These are phyloP conservation scores for Petrophora chlorosata DNA, from an alignment of 2,888 invertebrate genomes.

Conservation along the genomic window DNA sequence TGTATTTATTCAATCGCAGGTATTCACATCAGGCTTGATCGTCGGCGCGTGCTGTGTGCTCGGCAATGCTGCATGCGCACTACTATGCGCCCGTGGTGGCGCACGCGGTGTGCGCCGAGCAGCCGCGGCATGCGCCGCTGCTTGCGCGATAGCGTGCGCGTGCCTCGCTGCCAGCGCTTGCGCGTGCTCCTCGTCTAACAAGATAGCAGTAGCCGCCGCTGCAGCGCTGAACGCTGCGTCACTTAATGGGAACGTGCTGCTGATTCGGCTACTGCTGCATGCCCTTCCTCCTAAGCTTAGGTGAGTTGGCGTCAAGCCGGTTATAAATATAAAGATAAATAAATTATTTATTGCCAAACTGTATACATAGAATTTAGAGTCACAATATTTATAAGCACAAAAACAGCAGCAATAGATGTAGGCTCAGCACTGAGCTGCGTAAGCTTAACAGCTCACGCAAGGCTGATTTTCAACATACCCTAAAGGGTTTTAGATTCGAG, in stretches of 20 bases:
- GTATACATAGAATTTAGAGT: too few species aligned
- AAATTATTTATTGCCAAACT: too few species aligned
- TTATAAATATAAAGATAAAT: too few species aligned
- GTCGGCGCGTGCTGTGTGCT: conserved; percentile 73
- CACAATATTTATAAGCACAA: too few species aligned
- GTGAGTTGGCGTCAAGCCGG: conserved; percentile 39
- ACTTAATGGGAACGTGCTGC: conserved; percentile 71
- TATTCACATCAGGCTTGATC: conserved; percentile 72
- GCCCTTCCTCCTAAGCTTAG: conserved; percentile 74
- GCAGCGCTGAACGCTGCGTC: conserved; percentile 74
- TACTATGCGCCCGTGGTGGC: conserved; percentile 64
- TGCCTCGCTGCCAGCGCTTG: conserved; percentile 69
- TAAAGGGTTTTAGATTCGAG: too few species aligned
- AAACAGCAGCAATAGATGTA: too few species aligned
- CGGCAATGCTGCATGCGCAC: conserved; percentile 68
- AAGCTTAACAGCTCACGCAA: too few species aligned
- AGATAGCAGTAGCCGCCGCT: conserved; percentile 68
- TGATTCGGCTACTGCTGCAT: conserved; percentile 66
- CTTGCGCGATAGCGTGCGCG: conserved; percentile 66
- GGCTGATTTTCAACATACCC: too few species aligned
- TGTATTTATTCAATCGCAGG: conserved; percentile 44
- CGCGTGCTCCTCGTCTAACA: conserved; percentile 57
- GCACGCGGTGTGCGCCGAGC: conserved; percentile 66
- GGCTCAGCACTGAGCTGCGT: too few species aligned
- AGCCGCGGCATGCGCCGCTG: conserved; percentile 65